These are phyloP conservation scores for Arion vulgaris DNA, from an alignment of 1,140 invertebrate species.

Conservation along the genomic window DNA sequence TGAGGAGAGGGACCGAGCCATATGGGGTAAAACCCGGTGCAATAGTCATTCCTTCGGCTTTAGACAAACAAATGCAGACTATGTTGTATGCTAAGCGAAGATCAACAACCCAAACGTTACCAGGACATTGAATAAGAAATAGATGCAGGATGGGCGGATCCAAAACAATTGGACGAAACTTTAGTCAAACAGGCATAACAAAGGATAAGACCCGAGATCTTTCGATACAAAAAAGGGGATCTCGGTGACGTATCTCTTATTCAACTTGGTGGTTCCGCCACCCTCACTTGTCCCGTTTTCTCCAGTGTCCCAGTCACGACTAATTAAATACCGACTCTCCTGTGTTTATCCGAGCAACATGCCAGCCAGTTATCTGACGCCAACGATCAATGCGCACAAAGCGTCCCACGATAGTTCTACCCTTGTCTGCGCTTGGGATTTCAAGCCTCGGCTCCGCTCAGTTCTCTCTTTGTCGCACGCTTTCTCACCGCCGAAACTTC, in stretches of 20 bases:
- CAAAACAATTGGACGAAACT: no score
- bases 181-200: no score
- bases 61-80: neutral
- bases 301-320: neutral
- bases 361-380: neutral
- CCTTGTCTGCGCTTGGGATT: neutral
- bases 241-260: neutral
- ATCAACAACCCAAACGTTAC: neutral
- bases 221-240: no score
- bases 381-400: conserved; percentile 1
- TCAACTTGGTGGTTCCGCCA: neutral
- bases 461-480: neutral
- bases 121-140: no score
- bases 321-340: neutral
- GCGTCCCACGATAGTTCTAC: neutral
- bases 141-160: no score
- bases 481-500: neutral
- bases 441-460: neutral
- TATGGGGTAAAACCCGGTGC: no score
- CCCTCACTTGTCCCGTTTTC: neutral
- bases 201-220: no score
- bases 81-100: neutral
- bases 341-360: neutral
- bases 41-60: no score
- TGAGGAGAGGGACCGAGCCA: no score